Base-by-base conservation (phyloP, 2,113 vertebrate species). In the Pholis gunnellus region DNA sequence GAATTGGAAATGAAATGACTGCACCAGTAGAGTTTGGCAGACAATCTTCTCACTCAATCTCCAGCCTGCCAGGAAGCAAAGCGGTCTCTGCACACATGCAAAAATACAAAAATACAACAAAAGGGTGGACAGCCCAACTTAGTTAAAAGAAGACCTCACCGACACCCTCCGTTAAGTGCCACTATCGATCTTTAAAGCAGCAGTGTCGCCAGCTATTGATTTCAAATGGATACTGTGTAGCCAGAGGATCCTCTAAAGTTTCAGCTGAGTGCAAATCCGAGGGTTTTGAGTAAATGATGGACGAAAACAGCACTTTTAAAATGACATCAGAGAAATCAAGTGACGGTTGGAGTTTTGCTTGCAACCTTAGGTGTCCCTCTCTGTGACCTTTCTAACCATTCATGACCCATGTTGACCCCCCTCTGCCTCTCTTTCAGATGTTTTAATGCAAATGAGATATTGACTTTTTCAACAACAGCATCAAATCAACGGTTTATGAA, bases 181-280 rank as follows among this genome's bases (percentile, higher is more conserved):
- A 59, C 46, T 89, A 92, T 91, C 85, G 91, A 92, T 91, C 66
- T 72, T 59, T 86, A 22, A 60, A 76, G 78, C 76, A 64, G 6
- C 72, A 60, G 60, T 52, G 78, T 79, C 77, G 79, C 79, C 75
- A 54, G 63, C 10, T 90, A 92, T 92, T 82, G 90, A 91, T 92
- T 89, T 77, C 5, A 63, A 69, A 70, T 36, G 78, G 78, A 22
- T 31, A 15, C 15, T 15, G 56, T 11, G 52, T 63, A 64, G 66
- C 64, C 75, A 64, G 61, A 77, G 38, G 74, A 68, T 54, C 87
- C 72, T 90, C 88, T 92, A 85, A 81, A 76, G 78, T 92, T 92
- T 91, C 90, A 85, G 61, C 52, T 88, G 82, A 92, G 88, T 91
- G 89, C 83, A 78, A 64, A 85, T 72, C 72, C 18, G 29, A 74